Evolutionary conservation across 2,113 vertebrate species (phyloP).

Genomic region (Perca fluviatilis): DNA sequence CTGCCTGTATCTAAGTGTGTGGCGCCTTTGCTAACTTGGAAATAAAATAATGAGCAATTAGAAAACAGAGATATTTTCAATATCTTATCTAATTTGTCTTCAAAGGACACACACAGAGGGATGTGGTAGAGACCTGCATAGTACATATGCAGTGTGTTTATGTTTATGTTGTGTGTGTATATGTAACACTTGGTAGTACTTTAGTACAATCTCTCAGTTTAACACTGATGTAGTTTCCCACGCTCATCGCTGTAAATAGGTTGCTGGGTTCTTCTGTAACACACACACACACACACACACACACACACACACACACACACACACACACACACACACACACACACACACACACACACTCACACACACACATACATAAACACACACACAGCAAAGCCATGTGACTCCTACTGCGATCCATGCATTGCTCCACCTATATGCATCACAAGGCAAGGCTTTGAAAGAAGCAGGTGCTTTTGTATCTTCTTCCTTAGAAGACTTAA

Average conservation of each 20-base stretch:
- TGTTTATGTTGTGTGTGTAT: constrained; percentile 14
- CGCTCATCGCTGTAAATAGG: constrained; percentile 79
- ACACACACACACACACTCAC: neutral
- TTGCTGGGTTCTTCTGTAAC: constrained; percentile 43
- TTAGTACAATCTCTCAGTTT: constrained; percentile 41
- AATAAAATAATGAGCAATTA: neutral
- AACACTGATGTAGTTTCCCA: constrained; percentile 78
- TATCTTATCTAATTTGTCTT: neutral
- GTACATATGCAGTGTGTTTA: neutral
- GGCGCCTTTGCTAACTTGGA: neutral
- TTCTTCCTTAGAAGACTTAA: constrained; percentile 44
- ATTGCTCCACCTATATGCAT: constrained; percentile 31
- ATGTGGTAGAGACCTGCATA: neutral
- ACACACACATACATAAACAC: too few relatives aligned
- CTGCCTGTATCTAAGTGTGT: neutral
- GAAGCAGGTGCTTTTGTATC: constrained; percentile 58
- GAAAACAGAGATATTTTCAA: neutral
- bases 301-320: constrained; percentile 8
- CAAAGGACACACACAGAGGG: neutral
- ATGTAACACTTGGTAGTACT: constrained; percentile 22
- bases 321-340: constrained; percentile 12
- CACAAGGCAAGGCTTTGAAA: constrained; percentile 19
- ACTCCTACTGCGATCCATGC: constrained; percentile 44
- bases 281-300: constrained; percentile 17
- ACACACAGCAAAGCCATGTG: neutral